Base-by-base conservation (phyloP, 2,888 invertebrate species). In the Lithophane ornitopus region DNA sequence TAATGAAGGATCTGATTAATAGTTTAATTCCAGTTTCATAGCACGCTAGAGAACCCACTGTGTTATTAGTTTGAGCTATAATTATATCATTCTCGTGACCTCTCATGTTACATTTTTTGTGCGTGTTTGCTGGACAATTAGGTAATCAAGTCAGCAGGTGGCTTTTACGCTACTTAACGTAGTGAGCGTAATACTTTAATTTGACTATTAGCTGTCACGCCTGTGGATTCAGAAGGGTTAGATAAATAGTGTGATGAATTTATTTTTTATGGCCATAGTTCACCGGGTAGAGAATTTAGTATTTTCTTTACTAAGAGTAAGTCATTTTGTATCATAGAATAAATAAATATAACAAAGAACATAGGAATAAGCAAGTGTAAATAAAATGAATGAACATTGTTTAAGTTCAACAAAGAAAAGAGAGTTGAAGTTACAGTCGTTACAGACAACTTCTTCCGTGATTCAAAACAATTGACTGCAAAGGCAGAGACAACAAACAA, bases 91-190 rank as follows among this genome's bases (percentile, higher is more conserved):
- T 76, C 65, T 71, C 76, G 69, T 86, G 80, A 80, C 78, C 76
- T 74, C 71, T 78, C 62, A 59, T 65, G 72, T 84, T 76, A 75
- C 69, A 62, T 56, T 76, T 65, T 78, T 71, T 75, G 78, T 78
- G 82, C 85, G 87, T 86, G 87, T 84, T 86, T 69, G 63, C 46
- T 56, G 70, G 41, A 70, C 68, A 76, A 78, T 84, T 85, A 78
- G 74, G 73, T 82, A 74, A 85, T 74, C 74, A 85, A 82, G 26
- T 44, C 59, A 81, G 85, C 81, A 81, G 82, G 85, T 83, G 81
- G 63, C 61, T 56, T 81, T 70, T 26, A 82, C 81, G 72, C 75
- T 73, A 56, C 74, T 83, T 76, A 71, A 59, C 26, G 61, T 59
- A 28, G 58, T 76, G 44, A 54, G 22, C 58, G 46, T 74, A 76